These are phyloP conservation scores for Crypturellus tataupa DNA, from an alignment of 2,797 vertebrate genomes.

Conservation along the genomic window DNA sequence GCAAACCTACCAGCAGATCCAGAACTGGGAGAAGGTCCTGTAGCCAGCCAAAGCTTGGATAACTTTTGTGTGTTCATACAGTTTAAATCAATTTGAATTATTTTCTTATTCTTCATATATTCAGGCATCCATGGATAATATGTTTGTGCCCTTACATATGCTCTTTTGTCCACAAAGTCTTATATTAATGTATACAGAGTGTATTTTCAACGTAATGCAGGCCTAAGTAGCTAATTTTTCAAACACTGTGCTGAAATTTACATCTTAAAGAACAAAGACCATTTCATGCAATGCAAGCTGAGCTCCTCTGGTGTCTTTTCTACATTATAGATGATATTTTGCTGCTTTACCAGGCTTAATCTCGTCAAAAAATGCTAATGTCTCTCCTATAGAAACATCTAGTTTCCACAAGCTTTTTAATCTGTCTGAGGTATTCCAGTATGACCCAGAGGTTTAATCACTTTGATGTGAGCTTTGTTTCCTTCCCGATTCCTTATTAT, in stretches of 20 bases:
- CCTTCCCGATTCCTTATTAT: background rate
- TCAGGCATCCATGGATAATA: background rate
- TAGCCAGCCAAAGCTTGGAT: background rate
- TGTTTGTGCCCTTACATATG: background rate
- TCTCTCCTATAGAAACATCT: background rate
- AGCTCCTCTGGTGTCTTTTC: background rate
- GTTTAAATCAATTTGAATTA: background rate
- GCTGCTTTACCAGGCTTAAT: background rate
- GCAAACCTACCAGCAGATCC: background rate
- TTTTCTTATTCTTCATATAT: background rate
- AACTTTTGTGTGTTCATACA: background rate
- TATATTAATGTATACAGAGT: background rate
- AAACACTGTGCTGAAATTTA: background rate
- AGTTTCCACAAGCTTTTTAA: background rate
- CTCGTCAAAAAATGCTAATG: background rate
- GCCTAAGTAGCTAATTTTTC: background rate
- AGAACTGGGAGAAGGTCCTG: background rate
- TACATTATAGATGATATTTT: background rate
- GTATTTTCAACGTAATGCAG: background rate
- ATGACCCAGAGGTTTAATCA: background rate
- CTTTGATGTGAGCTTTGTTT: background rate
- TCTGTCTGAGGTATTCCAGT: background rate
- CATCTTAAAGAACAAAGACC: background rate
- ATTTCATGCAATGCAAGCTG: background rate
- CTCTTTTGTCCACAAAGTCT: background rate